Base-by-base conservation (phyloP, 1,140 invertebrate genomes). In the Maniola jurtina region DNA sequence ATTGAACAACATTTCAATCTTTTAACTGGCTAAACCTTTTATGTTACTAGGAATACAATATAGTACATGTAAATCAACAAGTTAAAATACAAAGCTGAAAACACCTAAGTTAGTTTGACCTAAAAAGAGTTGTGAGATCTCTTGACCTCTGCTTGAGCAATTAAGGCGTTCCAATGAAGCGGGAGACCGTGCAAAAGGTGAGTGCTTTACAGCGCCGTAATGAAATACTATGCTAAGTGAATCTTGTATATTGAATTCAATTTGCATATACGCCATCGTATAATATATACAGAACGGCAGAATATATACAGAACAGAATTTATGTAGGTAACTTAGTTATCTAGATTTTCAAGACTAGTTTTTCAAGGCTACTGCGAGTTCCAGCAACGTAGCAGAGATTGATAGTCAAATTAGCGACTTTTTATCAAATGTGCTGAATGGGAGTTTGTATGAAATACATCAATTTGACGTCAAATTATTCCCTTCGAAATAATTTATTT, bases 81-180 rank as follows among this genome's bases (percentile, higher is more conserved):
- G 52, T 55, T 7, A 56, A 14, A 57, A 40, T 15, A 35, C 13
- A 40, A 57, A 16, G 14, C 38, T 56, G n/a, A 9, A 66, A 66
- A 40, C 15, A 52, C 25, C 25, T 52, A 45, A 60, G 10, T 66
- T 60, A 54, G 58, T 62, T 63, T 36, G 67, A 66, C 67, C 71
- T 65, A 69, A 62, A 71, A 68, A 68, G 48, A 61, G 54, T 61
- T 50, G 57, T 34, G 50, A 69, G 70, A 72, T 54, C 71, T 72
- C 67, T 72, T 62, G 66, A 69, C 66, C 66, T 61, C 59, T 60
- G 59, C 66, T 68, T 42, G 56, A 56, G 70, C 55, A 72, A 68
- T 68, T 72, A 72, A 66, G 59, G 55, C 69, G 48, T 58, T 54
- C 59, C 61, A 63, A 62, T 72, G 68, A 62, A 72, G 40, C 56